Conservation (phyloP, 2,797 vertebrate species). For the Setipinna tenuifilis region DNA sequence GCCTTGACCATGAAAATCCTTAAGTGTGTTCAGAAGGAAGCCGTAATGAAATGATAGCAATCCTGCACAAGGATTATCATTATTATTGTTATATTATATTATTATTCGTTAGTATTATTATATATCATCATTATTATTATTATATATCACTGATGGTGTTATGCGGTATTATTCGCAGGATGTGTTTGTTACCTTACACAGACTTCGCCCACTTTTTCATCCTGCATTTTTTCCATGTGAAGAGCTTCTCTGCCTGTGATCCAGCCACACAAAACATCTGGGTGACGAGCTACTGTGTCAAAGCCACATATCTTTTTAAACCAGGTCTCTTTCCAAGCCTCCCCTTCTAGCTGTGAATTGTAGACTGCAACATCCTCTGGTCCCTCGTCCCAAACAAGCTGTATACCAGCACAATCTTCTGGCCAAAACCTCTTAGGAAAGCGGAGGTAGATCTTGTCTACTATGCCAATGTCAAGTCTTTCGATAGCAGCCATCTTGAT, state of each 20-base stretch:
- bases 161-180: neutral
- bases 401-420: slow-evolving; percentile 63
- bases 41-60: neutral
- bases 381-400: slow-evolving; percentile 64
- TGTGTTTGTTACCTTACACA: slow-evolving; percentile 59
- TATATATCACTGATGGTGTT: neutral
- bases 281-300: slow-evolving; percentile 64
- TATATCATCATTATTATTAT: no score
- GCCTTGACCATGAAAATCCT: neutral
- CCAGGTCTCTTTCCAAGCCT: slow-evolving; percentile 59
- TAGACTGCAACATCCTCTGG: slow-evolving; percentile 59
- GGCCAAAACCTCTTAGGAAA: slow-evolving; percentile 66
- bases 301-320: slow-evolving; percentile 70
- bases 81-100: no score
- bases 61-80: neutral
- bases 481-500: slow-evolving; percentile 61
- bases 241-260: slow-evolving; percentile 66
- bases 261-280: slow-evolving; percentile 67
- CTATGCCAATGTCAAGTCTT: slow-evolving; percentile 62
- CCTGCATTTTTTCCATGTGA: slow-evolving; percentile 64
- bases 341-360: slow-evolving; percentile 36
- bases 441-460: slow-evolving; percentile 67
- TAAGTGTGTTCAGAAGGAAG: neutral
- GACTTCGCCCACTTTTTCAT: slow-evolving; percentile 52
- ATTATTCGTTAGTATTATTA: no score